Percentiles rank a stretch among this genome's conserved stretches.
Conservation (phyloP, 2,797 vertebrate species). For the Cheirogaleus major region DNA sequence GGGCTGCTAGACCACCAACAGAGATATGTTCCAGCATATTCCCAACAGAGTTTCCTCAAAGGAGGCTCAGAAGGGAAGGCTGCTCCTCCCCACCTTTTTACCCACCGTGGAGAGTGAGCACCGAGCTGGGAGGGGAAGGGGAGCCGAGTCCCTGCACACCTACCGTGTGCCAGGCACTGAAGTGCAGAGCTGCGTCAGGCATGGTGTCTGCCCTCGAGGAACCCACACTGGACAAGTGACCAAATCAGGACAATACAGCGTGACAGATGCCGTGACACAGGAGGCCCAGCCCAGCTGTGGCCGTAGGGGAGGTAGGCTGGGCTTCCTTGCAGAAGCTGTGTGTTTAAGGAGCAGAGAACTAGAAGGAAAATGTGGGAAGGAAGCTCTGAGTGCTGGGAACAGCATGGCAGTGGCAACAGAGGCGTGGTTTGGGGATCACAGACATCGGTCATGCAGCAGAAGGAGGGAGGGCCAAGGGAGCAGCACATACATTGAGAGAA, state of each 20-base stretch:
- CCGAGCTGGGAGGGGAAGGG: background rate
- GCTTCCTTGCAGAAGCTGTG: background rate
- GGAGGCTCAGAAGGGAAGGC: background rate
- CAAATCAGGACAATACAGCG: no score
- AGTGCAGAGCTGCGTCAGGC: background rate
- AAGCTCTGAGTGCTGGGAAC: background rate
- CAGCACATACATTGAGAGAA: background rate
- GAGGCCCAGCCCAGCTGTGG: background rate
- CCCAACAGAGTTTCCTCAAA: background rate
- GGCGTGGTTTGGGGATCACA: background rate
- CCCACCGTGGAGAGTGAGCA: fast-evolving
- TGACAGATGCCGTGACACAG: background rate
- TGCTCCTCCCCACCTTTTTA: background rate
- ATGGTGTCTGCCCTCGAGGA: background rate
- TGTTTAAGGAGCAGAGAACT: background rate
- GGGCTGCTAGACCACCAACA: background rate
- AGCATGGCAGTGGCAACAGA: background rate
- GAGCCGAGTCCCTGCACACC: background rate
- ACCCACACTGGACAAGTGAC: background rate
- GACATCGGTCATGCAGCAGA: background rate
- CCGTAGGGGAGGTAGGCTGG: background rate
- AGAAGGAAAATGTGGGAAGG: background rate
- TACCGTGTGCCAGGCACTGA: background rate
- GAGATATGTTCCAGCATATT: background rate
- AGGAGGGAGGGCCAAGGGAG: background rate